phyloP scores from a whole-genome alignment of 2,113 vertebrate species.

The Felis chaus region DNA sequence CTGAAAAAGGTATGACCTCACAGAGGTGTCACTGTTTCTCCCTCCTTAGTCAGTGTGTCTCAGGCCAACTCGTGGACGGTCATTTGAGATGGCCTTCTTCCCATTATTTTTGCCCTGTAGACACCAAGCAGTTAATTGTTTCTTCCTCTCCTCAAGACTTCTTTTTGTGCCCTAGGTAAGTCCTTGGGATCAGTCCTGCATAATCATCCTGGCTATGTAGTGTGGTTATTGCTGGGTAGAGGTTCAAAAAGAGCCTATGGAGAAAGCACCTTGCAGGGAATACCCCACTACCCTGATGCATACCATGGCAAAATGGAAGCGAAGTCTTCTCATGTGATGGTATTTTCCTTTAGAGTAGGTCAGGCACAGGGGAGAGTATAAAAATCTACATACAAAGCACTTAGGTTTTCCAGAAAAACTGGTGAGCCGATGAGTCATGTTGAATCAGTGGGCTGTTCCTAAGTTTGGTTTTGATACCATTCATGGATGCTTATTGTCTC shows the following conservation, averaged over 20 bases:
- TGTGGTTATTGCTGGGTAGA: not conserved
- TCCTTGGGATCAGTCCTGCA: not conserved
- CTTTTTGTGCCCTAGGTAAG: not conserved
- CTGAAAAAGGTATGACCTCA: constrained; percentile 42
- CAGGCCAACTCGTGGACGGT: constrained; percentile 49
- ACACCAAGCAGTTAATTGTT: not conserved
- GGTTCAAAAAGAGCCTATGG: not conserved
- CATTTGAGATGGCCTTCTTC: not conserved
- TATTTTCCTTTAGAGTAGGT: not conserved
- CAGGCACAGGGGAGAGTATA: not conserved
- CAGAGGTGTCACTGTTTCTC: not conserved
- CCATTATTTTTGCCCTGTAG: not conserved
- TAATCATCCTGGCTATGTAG: not conserved
- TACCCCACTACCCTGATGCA: not conserved
- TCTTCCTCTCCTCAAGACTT: not conserved
- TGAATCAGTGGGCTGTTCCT: not conserved
- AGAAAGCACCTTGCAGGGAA: not conserved
- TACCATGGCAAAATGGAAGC: not conserved
- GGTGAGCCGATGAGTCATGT: no score
- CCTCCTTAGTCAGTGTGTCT: constrained; percentile 36
- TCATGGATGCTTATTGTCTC: not conserved
- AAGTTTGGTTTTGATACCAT: not conserved
- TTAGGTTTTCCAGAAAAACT: not conserved
- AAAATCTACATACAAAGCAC: not conserved
- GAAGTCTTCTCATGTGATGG: not conserved